Conservation (phyloP, 2,797 vertebrate genomes). For the Thamnophis elegans region DNA sequence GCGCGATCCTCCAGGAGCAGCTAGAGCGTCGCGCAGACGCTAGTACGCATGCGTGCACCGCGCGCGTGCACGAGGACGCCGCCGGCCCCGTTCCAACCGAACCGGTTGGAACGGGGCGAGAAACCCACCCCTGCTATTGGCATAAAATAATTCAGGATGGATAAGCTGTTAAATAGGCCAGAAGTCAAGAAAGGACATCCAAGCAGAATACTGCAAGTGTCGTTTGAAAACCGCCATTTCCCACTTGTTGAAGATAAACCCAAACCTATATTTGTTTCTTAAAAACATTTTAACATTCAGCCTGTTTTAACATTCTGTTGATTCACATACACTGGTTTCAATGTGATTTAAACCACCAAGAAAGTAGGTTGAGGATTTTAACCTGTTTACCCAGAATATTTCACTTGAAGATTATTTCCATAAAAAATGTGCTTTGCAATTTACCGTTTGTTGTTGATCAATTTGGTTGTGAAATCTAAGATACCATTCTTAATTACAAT, state of each 20-base stretch:
- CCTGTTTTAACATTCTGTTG: background rate
- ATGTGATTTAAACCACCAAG: background rate
- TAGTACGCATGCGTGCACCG: no score
- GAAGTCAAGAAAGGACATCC: background rate
- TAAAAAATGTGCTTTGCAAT: background rate
- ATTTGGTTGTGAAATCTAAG: background rate
- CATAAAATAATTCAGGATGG: background rate
- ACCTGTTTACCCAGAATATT: background rate
- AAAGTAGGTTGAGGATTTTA: background rate
- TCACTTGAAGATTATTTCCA: background rate
- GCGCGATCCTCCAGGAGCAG: no score
- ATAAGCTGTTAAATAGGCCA: background rate
- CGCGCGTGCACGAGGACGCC: no score
- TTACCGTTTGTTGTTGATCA: background rate
- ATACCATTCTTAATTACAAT: background rate
- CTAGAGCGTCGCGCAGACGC: no score
- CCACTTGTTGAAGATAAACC: background rate
- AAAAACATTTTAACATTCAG: background rate
- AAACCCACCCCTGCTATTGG: no score
- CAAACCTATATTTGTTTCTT: background rate
- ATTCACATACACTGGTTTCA: background rate
- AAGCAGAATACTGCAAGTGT: background rate
- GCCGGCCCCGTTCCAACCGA: no score
- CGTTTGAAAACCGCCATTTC: background rate
- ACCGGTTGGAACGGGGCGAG: no score